phyloP scores from a whole-genome alignment of 2,113 vertebrate genomes.

The Dolichallabes microphthalmus region DNA sequence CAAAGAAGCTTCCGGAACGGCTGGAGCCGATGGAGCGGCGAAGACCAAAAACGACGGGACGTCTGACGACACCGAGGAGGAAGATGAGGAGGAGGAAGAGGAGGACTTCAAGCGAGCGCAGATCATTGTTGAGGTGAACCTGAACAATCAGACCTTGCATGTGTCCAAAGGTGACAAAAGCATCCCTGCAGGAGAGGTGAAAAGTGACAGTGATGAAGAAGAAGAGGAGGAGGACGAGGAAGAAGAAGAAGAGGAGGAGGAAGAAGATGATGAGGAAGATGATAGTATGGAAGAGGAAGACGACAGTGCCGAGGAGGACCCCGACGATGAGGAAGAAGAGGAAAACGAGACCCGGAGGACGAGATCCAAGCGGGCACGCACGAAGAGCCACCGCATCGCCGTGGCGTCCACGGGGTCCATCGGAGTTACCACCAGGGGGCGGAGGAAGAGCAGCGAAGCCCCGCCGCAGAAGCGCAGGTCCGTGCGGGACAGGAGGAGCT shows the following conservation, averaged over 20 bases:
- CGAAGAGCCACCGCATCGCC: conserved; percentile 75
- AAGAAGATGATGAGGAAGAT: conserved; percentile 68
- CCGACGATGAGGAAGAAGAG: conserved; percentile 66
- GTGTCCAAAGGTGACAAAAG: conserved; percentile 96
- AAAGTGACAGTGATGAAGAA: conserved; percentile 85
- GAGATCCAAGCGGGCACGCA: conserved; percentile 75
- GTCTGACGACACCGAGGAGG: conserved; percentile 71
- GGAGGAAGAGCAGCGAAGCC: conserved; percentile 79
- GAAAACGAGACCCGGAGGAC: conserved; percentile 79
- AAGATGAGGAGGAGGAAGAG: conserved; percentile 75
- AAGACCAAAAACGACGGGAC: conserved; percentile 71
- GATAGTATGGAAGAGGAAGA: conserved; percentile 67
- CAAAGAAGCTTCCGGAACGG: conserved; percentile 74
- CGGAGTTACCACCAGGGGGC: conserved; percentile 82
- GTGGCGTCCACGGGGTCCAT: conserved; percentile 69
- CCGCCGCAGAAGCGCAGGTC: conserved; percentile 81
- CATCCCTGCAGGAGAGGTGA: conserved; percentile 83
- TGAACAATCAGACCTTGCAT: conserved; percentile 99
- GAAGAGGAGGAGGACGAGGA: conserved; percentile 78
- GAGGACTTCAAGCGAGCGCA: conserved; percentile 93
- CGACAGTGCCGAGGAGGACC: conserved; percentile 74
- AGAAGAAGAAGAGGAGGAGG: conserved; percentile 69
- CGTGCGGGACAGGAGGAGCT: conserved; percentile 72
- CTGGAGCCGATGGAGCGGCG: conserved; percentile 63
- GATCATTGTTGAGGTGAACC: conserved; percentile 99